Base-by-base conservation (phyloP, 2,888 invertebrate genomes). In the Synergus itoensis region DNA sequence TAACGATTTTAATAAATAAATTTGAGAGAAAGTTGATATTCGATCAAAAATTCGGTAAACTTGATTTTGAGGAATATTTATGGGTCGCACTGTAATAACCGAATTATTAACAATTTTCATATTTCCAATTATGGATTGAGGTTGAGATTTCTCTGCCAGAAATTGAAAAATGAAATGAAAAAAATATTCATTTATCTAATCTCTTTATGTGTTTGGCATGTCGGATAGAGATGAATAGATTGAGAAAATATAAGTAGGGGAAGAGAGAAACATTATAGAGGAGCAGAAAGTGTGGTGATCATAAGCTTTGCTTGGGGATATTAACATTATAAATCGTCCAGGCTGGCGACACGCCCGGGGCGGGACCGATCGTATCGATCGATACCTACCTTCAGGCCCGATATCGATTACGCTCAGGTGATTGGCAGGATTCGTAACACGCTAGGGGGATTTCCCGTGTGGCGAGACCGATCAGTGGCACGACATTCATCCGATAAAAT, bases 311-410 rank as follows among this genome's bases (percentile, higher is more conserved):
- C 88, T 88, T 81, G 86, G 82, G 86, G 89, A 90, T 90, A 91
- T 90, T 91, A 91, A 91, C 90, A 90, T 90, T 90, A 91, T 90
- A 91, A 91, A 91, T 91, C 89, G 89, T 89, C 85, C 89, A 88
- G 89, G 89, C 86, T 87, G 89, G 89, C 90, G 89, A 91, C 91
- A 91, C 90, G 90, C 91, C 90, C 89, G 90, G 90, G 91, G 91
- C 90, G 91, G 90, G 88, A 90, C 86, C 88, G 91, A 91, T 90
- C 87, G 88, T 90, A 91, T 91, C 90, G 86, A 86, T 86, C 87
- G 88, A 89, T 89, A 84, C 88, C 89, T 89, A 88, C 90, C 88
- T 88, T 86, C 82, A 83, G 84, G 80, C 85, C 85, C 88, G 88
- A 90, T 91, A 91, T 90, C 91, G 90, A 91, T 91, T 91, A 90